phyloP scores from a whole-genome alignment of 37 sponge, comb jelly and placozoan species.

The Agelas oroides region DNA sequence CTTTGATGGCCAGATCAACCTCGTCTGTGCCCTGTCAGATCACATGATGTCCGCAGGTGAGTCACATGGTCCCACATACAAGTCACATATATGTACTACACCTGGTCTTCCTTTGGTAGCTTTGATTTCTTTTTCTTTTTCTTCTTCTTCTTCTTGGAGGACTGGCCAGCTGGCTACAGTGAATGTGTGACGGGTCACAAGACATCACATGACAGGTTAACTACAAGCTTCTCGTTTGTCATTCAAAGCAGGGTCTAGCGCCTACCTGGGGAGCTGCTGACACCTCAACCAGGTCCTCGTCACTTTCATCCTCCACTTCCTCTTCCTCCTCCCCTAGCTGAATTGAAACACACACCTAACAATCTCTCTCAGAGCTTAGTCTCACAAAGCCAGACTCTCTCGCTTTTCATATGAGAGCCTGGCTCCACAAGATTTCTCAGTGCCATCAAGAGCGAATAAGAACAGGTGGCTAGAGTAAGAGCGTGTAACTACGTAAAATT shows the following conservation, averaged over 20 bases:
- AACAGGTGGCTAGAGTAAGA: too few relatives aligned
- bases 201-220: background rate
- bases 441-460: too few relatives aligned
- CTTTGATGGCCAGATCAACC: slow-evolving; percentile 67
- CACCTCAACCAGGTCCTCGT: slow-evolving; percentile 21
- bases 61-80: too few relatives aligned
- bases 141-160: slow-evolving; percentile 40
- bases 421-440: too few relatives aligned
- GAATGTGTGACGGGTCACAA: background rate
- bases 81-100: slow-evolving; percentile 2
- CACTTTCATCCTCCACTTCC: slow-evolving; percentile 18
- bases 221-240: too few relatives aligned
- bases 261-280: too few relatives aligned
- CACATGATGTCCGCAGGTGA: too few relatives aligned
- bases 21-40: slow-evolving; percentile 45
- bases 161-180: background rate
- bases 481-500: too few relatives aligned
- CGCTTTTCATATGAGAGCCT: too few relatives aligned
- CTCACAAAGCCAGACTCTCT: too few relatives aligned
- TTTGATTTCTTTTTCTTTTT: slow-evolving; percentile 65
- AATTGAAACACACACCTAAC: background rate
- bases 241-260: too few relatives aligned
- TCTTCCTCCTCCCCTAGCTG: slow-evolving; percentile 32
- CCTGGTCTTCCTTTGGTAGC: background rate
- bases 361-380: background rate